Evolutionary conservation across 2,888 invertebrate genomes (phyloP).

Genomic region (Tuta absoluta): DNA sequence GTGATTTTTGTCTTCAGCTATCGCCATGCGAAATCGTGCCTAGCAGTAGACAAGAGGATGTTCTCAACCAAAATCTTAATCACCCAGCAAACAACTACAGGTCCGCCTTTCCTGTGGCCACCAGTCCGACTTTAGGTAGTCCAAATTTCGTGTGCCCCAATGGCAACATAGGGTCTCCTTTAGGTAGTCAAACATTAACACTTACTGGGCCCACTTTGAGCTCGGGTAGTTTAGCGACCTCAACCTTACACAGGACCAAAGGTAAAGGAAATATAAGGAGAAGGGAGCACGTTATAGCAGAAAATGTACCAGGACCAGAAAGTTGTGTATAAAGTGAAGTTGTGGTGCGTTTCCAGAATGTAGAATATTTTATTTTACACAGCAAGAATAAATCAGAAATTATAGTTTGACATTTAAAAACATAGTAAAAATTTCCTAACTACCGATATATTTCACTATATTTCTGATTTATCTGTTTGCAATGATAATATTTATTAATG

Average conservation of each 20-base stretch:
- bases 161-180: conserved; percentile 67
- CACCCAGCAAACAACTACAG: conserved; percentile 68
- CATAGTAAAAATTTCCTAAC: neutral
- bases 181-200: conserved; percentile 66
- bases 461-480: neutral
- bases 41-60: conserved; percentile 65
- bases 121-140: conserved; percentile 75
- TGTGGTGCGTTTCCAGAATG: conserved; percentile 30
- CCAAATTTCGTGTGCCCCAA: conserved; percentile 77
- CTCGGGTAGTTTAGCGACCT: conserved; percentile 71
- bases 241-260: conserved; percentile 75
- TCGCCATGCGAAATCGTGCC: conserved; percentile 60
- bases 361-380: neutral
- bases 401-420: neutral
- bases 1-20: conserved; percentile 46
- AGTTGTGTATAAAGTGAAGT: conserved; percentile 86
- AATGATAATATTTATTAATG: neutral
- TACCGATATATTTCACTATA: neutral
- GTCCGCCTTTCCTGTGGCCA: conserved; percentile 66
- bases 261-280: conserved; percentile 77
- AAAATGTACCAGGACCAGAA: conserved; percentile 92
- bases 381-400: neutral
- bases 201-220: conserved; percentile 73
- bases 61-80: conserved; percentile 66
- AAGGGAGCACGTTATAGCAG: conserved; percentile 90